phyloP scores from a whole-genome alignment of 2,113 vertebrate genomes.

The Crotalus tigris region DNA sequence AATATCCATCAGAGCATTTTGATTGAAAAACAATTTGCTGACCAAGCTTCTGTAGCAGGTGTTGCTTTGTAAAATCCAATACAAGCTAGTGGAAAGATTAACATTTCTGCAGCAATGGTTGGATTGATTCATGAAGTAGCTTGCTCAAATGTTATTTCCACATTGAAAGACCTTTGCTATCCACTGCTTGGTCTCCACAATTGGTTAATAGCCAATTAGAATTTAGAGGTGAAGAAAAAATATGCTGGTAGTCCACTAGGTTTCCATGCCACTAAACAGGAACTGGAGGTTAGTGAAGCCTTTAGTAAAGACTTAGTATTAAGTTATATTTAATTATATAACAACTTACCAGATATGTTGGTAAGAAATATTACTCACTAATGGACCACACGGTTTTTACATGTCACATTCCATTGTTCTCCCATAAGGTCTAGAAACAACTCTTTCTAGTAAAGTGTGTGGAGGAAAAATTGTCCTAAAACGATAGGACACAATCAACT shows the following conservation, averaged over 20 bases:
- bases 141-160: not conserved
- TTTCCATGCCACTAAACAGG: conserved; percentile 31
- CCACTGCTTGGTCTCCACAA: not conserved
- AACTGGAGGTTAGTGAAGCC: conserved; percentile 32
- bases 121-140: not conserved
- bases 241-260: not conserved
- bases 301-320: conserved; percentile 32
- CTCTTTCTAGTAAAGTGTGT: conserved; percentile 48
- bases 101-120: not conserved
- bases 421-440: conserved; percentile 30
- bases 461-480: conserved; percentile 40
- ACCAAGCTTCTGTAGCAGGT: not conserved
- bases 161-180: conserved; percentile 11
- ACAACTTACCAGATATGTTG: conserved; percentile 24
- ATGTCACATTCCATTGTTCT: conserved; percentile 34
- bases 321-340: conserved; percentile 56
- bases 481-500: conserved; percentile 27
- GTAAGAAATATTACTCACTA: conserved; percentile 61
- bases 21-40: not conserved
- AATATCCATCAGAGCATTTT: not conserved
- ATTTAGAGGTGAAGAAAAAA: not conserved
- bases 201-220: conserved; percentile 19
- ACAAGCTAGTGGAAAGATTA: not conserved
- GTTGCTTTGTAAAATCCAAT: not conserved
- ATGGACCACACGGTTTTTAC: conserved; percentile 45